A percentile compares a stretch with the other conserved stretches of the same genome.
Conservation (phyloP, 2,113 vertebrate species). For the Psittacula cyanocephala region DNA sequence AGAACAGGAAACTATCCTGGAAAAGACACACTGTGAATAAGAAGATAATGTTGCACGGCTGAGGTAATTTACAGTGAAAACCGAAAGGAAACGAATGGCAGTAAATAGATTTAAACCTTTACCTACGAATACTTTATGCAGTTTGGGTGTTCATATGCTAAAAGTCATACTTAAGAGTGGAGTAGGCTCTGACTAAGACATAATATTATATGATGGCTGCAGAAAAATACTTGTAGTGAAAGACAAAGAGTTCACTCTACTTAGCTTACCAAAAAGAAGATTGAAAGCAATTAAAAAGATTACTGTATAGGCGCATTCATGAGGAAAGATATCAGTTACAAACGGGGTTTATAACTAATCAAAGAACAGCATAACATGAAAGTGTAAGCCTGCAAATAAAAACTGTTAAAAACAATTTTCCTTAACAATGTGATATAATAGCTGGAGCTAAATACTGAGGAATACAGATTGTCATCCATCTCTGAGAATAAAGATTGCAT, state of each 20-base stretch:
- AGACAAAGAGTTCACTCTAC: background rate
- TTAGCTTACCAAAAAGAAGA: background rate
- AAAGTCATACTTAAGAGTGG: background rate
- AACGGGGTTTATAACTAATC: background rate
- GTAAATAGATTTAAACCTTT: background rate
- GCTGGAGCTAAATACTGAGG: background rate
- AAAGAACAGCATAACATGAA: background rate
- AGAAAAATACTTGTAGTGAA: background rate
- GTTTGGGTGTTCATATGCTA: background rate
- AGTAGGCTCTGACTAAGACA: background rate
- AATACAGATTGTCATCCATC: background rate
- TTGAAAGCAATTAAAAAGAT: background rate
- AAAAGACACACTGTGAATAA: background rate
- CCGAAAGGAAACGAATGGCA: background rate
- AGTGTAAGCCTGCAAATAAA: background rate
- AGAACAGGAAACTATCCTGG: background rate
- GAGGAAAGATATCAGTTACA: background rate
- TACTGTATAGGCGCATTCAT: background rate
- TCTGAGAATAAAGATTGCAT: background rate
- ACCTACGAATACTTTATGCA: background rate
- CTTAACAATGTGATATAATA: background rate
- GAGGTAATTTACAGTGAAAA: background rate
- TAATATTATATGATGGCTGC: background rate
- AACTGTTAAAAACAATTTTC: background rate
- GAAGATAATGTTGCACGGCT: background rate